Percentiles rank a stretch among this genome's conserved stretches.
Evolutionary conservation across 2,888 invertebrate genomes (phyloP).

Genomic region (Dicycla oo): DNA sequence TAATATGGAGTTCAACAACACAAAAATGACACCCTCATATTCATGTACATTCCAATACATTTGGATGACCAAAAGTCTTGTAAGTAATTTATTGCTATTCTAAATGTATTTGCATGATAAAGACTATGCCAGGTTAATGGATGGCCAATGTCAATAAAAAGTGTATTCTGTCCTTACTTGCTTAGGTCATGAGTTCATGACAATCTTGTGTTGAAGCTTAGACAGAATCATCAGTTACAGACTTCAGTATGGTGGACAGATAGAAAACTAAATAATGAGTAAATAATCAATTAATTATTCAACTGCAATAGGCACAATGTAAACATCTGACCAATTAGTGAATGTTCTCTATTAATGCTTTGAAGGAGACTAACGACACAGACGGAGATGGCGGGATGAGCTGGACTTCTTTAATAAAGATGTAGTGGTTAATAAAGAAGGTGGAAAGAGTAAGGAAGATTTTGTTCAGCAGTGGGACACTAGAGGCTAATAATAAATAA

Average conservation of each 20-base stretch:
- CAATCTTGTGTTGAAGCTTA: neutral
- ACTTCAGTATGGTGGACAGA: neutral
- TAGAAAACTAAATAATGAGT: neutral
- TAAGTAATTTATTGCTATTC: constrained; percentile 17
- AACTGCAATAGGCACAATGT: neutral
- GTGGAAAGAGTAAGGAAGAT: too few relatives aligned
- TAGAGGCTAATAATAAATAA: too few relatives aligned
- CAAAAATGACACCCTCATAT: constrained; percentile 10
- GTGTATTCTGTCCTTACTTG: neutral
- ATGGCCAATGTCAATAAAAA: neutral
- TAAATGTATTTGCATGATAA: constrained; percentile 19
- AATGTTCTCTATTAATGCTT: neutral
- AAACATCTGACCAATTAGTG: neutral
- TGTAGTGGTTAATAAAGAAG: too few relatives aligned
- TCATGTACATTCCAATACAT: neutral
- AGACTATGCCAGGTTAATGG: neutral
- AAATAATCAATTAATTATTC: neutral
- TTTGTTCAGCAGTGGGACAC: too few relatives aligned
- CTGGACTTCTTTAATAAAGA: too few relatives aligned
- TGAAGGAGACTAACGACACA: too few relatives aligned
- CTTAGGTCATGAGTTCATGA: neutral
- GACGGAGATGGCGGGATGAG: too few relatives aligned
- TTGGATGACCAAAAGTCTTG: constrained; percentile 1
- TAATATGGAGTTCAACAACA: constrained; percentile 23
- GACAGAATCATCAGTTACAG: neutral